A percentile compares a stretch with the other conserved stretches of the same genome.
Conservation (phyloP, 2,888 invertebrate species). For the Mongoloraphidia duomilia region DNA sequence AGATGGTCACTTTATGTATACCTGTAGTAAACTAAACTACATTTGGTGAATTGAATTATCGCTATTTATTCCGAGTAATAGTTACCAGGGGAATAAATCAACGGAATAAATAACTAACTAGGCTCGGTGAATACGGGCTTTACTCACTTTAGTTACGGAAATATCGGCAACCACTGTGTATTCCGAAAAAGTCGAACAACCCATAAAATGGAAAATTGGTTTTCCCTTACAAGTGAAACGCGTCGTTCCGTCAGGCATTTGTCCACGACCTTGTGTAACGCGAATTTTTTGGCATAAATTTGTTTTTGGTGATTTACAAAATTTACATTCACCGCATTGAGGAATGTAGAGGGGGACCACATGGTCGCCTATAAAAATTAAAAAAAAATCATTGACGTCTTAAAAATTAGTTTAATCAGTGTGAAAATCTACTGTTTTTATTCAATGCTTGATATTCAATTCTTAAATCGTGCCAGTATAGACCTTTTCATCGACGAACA, state of each 20-base stretch:
- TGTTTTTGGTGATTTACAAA: slow-evolving; percentile 88
- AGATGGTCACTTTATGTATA: too few species aligned
- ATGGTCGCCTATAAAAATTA: slow-evolving; percentile 56
- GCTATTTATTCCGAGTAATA: too few species aligned
- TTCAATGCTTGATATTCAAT: neutral
- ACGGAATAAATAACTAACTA: too few species aligned
- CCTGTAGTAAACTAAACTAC: too few species aligned
- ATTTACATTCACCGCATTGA: slow-evolving; percentile 93
- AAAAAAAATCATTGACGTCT: slow-evolving; percentile 8
- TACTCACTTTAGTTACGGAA: slow-evolving; percentile 75
- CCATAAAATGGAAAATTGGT: slow-evolving; percentile 83
- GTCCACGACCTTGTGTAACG: slow-evolving; percentile 68
- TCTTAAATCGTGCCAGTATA: neutral
- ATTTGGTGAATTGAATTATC: too few species aligned
- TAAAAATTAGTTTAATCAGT: slow-evolving; percentile 1
- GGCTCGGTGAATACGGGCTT: too few species aligned
- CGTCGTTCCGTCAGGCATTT: slow-evolving; percentile 84
- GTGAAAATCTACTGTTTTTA: neutral
- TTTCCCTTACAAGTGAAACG: slow-evolving; percentile 74
- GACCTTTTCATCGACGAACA: neutral
- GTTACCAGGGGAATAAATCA: too few species aligned
- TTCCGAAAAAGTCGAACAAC: slow-evolving; percentile 88
- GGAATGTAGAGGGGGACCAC: slow-evolving; percentile 96
- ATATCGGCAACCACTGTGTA: slow-evolving; percentile 92
- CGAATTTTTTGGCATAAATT: slow-evolving; percentile 94